Evolutionary conservation across 2,797 vertebrate genomes (phyloP), one percentile per base, ranked within the genome.

Genomic region (Heteromormyrus szaboi): DNA sequence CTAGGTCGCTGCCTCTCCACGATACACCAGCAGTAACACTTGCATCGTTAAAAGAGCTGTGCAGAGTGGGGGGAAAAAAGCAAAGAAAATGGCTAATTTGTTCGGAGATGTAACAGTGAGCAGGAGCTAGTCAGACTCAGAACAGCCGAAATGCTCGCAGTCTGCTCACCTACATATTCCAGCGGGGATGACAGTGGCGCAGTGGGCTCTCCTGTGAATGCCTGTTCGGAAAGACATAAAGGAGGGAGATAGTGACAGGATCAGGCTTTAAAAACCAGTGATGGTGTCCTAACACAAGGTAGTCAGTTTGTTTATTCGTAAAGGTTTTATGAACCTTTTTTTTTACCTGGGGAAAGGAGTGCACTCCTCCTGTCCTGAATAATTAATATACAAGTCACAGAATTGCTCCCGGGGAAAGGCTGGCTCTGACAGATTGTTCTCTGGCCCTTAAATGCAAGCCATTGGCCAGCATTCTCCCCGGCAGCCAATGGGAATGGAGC

Each of bases 351-450:
- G 72, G 37, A 79, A 6, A 44, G 72, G 17, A 14, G 72, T 94
- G 92, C 94, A 56, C 93, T 93, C 91, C 94, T 89, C 90, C 91
- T 93, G 95, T 95, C 95, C 91, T 85, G 89, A 90, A 85, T 91
- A 90, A 95, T 96, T 95, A 95, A 92, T 94, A 95, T 93, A 93
- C 90, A 88, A 93, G 90, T 95, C 93, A 90, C 89, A 93, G 92
- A 89, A 89, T 92, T 90, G 93, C 94, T 93, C 11, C 88, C 68
- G 94, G 95, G 92, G 53, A 92, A 90, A 91, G 87, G 92, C 91
- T 92, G 91, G 90, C 88, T 88, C 88, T 46, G 29, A 7, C 48
- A 68, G n/a, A 84, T 76, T 62, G 92, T 68, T 41, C 12, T 91
- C 91, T 48, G 90, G 3, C 93, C 94, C 90, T 72, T 4, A 51